A percentile compares a stretch with the other conserved stretches of the same genome.
These are phyloP conservation scores for Orchesella flavescens DNA, from an alignment of 2,888 invertebrate genomes.

Conservation along the genomic window DNA sequence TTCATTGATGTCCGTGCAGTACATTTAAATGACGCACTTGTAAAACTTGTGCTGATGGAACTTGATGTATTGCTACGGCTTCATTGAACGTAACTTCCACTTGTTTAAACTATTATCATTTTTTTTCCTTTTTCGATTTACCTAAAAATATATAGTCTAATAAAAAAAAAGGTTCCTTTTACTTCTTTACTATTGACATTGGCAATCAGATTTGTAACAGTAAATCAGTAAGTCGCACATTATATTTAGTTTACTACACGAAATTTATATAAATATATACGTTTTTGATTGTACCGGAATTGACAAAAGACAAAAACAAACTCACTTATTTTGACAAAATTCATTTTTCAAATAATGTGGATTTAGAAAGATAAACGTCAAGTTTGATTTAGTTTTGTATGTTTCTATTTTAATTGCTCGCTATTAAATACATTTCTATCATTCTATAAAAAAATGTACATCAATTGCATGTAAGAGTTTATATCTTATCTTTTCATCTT, in stretches of 20 bases:
- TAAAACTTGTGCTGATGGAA: conserved; percentile 32
- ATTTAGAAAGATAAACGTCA: no score
- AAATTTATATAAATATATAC: no score
- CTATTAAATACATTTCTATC: neutral
- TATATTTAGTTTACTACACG: no score
- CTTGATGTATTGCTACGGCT: conserved; percentile 7
- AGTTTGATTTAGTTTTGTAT: conserved; percentile 47
- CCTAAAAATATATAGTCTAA: neutral
- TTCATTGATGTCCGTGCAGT: conserved; percentile 12
- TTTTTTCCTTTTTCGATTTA: neutral
- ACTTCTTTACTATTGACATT: neutral
- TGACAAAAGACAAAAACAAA: no score
- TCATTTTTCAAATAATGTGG: no score
- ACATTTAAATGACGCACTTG: conserved; percentile 37
- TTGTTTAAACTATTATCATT: neutral
- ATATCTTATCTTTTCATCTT: conserved; percentile 1
- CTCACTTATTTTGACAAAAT: no score
- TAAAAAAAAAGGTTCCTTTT: neutral
- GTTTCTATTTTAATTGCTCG: conserved; percentile 42
- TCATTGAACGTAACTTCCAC: conserved; percentile 6
- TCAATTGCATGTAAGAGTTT: neutral
- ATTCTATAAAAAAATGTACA: no score
- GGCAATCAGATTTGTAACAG: neutral
- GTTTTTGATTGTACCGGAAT: no score
- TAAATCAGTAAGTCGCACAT: no score